Conservation (phyloP, 2,888 invertebrate species). For the Parascotia fuliginaria region DNA sequence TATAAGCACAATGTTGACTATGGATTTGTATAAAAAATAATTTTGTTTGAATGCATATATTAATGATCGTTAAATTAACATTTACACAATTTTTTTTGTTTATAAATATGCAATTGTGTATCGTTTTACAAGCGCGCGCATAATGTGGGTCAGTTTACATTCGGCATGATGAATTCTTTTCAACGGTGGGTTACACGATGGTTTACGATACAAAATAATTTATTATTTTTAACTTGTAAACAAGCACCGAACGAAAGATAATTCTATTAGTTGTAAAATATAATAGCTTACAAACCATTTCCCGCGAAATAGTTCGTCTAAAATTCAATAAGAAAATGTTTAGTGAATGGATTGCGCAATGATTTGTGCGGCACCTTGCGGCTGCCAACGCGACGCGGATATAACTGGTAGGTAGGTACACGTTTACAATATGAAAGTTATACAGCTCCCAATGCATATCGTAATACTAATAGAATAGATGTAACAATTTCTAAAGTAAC, state of each 20-base stretch:
- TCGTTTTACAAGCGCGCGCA: slow-evolving; percentile 4
- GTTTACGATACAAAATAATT: slow-evolving; percentile 36
- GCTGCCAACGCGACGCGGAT: too few species aligned
- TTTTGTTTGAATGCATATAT: too few species aligned
- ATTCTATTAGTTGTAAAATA: slow-evolving; percentile 32
- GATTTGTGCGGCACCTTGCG: too few species aligned
- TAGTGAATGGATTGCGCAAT: neutral
- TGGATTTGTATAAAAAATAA: too few species aligned
- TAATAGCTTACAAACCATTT: neutral
- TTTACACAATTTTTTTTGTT: slow-evolving; percentile 14
- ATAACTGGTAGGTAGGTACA: too few species aligned
- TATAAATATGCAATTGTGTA: slow-evolving; percentile 28
- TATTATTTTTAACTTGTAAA: slow-evolving; percentile 35
- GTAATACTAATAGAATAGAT: too few species aligned
- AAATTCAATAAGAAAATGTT: neutral
- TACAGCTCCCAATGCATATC: too few species aligned
- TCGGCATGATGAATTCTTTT: slow-evolving; percentile 41
- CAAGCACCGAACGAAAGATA: slow-evolving; percentile 20
- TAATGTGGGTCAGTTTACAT: slow-evolving; percentile 41
- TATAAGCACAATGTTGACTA: too few species aligned
- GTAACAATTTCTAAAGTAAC: neutral
- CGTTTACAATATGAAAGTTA: too few species aligned
- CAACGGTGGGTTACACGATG: slow-evolving; percentile 21
- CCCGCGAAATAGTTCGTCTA: neutral
- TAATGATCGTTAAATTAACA: neutral